Percentiles rank a stretch among this genome's conserved stretches.
Evolutionary conservation across 2,888 invertebrate species (phyloP).

Genomic region (Carcina quercana): DNA sequence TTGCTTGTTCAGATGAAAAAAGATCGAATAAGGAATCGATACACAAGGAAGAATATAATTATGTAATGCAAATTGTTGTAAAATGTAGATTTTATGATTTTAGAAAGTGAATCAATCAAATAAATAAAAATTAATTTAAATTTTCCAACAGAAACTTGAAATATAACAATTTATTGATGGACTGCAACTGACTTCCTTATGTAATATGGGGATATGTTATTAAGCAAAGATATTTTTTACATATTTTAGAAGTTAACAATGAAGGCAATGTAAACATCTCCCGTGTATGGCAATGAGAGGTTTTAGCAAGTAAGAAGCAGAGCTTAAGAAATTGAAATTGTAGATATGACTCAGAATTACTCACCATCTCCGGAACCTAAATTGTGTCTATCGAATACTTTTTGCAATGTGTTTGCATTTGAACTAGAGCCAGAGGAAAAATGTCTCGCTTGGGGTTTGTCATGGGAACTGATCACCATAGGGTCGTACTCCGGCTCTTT

Average conservation of each 20-base stretch:
- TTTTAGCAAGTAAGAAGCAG: slow-evolving; percentile 29
- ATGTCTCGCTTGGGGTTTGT: slow-evolving; percentile 43
- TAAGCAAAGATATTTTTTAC: no score
- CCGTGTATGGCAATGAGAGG: slow-evolving; percentile 20
- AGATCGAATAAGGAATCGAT: not conserved
- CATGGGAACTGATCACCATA: slow-evolving; percentile 34
- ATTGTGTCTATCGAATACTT: slow-evolving; percentile 55
- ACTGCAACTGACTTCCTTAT: no score
- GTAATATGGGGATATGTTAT: no score
- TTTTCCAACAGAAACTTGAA: no score
- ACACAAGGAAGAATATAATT: no score
- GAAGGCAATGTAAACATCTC: no score
- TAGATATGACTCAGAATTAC: slow-evolving; percentile 25
- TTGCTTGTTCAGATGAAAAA: not conserved
- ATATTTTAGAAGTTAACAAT: no score
- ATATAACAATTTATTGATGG: no score
- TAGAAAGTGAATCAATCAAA: no score
- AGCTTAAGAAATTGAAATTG: slow-evolving; percentile 20
- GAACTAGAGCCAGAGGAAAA: slow-evolving; percentile 46
- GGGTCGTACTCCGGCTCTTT: slow-evolving; percentile 45
- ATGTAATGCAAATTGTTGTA: no score
- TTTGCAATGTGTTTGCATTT: slow-evolving; percentile 38
- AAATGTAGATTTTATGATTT: no score
- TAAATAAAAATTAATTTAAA: no score
- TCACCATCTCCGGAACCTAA: slow-evolving; percentile 62